A percentile compares a stretch with the other conserved stretches of the same genome.
phyloP scores from a whole-genome alignment of 2,888 invertebrate genomes.

The Meganola albula region DNA sequence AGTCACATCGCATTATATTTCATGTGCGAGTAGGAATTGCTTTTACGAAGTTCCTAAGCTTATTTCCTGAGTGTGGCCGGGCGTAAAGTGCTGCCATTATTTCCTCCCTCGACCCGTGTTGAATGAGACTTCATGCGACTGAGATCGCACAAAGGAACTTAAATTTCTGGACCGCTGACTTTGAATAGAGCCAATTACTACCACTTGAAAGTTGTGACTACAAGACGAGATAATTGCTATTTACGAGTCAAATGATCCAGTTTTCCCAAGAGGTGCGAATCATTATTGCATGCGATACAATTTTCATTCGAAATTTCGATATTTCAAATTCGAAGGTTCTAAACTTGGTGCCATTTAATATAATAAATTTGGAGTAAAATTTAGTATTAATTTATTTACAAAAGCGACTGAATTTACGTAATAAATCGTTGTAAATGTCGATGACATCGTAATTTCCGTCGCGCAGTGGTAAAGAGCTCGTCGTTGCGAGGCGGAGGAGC shows the following conservation, averaged over 20 bases:
- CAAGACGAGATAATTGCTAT: conserved; percentile 20
- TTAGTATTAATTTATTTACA: too few species aligned
- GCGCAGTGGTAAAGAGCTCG: conserved; percentile 31
- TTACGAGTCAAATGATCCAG: conserved; percentile 22
- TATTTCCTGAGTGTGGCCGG: conserved; percentile 73
- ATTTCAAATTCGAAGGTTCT: too few species aligned
- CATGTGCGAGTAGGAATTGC: conserved; percentile 71
- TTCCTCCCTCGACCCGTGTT: conserved; percentile 36
- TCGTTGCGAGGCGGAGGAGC: conserved; percentile 21
- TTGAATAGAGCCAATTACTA: conserved; percentile 57
- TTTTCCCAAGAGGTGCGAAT: conserved; percentile 13
- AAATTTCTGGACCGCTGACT: conserved; percentile 59
- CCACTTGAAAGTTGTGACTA: conserved; percentile 28
- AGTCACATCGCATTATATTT: conserved; percentile 72
- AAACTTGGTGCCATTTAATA: too few species aligned
- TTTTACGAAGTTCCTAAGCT: conserved; percentile 76
- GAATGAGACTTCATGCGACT: conserved; percentile 46
- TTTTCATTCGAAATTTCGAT: too few species aligned
- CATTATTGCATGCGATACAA: too few species aligned
- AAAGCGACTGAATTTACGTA: too few species aligned
- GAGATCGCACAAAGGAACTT: conserved; percentile 59
- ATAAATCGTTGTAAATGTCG: conserved; percentile 16
- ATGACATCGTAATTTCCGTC: conserved; percentile 35
- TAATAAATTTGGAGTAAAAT: too few species aligned
- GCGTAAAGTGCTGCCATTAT: conserved; percentile 75